A percentile compares a stretch with the other conserved stretches of the same genome.
These are phyloP conservation scores for Drosophila monieri DNA, from an alignment of 2,888 invertebrate genomes.

Conservation along the genomic window DNA sequence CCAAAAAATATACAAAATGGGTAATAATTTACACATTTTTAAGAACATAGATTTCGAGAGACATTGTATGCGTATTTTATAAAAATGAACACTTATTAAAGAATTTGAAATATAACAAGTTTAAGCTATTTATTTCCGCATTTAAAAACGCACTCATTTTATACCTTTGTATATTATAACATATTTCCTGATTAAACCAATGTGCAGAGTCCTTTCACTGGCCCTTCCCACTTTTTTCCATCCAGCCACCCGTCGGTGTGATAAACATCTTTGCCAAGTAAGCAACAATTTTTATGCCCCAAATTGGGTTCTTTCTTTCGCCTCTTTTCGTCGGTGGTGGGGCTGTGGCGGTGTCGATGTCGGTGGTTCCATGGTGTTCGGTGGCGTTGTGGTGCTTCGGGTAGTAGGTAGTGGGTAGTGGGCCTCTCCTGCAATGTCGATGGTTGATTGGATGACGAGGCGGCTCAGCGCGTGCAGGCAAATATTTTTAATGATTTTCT, in stretches of 20 bases:
- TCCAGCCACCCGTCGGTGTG: constrained; percentile 62
- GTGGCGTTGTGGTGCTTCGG: not conserved
- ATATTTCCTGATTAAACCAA: constrained; percentile 8
- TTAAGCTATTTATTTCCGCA: not conserved
- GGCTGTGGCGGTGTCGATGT: constrained; percentile 12
- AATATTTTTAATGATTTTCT: constrained; percentile 77
- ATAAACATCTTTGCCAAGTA: constrained; percentile 83
- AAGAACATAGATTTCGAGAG: too few relatives aligned
- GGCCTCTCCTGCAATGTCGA: constrained; percentile 7
- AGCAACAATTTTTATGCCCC: constrained; percentile 82
- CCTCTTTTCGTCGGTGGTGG: constrained; percentile 11
- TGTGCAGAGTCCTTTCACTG: constrained; percentile 23
- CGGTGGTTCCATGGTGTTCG: constrained; percentile 11
- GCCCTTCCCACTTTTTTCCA: constrained; percentile 32
- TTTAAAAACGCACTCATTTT: not conserved
- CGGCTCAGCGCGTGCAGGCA: constrained; percentile 74
- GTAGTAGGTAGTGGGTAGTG: constrained; percentile 2
- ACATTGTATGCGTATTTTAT: too few relatives aligned
- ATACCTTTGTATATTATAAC: not conserved
- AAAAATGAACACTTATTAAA: too few relatives aligned
- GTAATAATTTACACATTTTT: too few relatives aligned
- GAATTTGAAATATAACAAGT: too few relatives aligned
- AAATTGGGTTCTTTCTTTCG: constrained; percentile 73
- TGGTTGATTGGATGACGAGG: constrained; percentile 75
- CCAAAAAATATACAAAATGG: not conserved